A percentile compares a stretch with the other conserved stretches of the same genome.
Evolutionary conservation across 2,888 invertebrate genomes (phyloP).

Genomic region (Netelia virgata): DNA sequence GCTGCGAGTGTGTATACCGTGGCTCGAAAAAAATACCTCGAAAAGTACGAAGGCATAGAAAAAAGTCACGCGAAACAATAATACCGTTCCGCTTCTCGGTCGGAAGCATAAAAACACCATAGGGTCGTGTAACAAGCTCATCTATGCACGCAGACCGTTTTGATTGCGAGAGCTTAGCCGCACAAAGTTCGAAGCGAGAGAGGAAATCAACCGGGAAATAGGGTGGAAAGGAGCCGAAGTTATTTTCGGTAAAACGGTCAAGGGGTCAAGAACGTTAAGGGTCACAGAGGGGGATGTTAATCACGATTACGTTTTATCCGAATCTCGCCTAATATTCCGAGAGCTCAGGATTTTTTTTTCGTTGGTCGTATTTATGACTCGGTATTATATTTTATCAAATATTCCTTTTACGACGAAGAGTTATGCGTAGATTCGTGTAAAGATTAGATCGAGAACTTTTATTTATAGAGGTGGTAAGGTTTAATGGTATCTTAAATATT

Average conservation of each 20-base stretch:
- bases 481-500: too few relatives aligned
- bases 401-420: too few relatives aligned
- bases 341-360: not conserved
- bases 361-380: not conserved
- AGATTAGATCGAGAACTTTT: too few relatives aligned
- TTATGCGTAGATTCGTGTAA: too few relatives aligned
- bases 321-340: constrained; percentile 38
- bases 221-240: not conserved
- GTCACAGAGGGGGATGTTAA: constrained; percentile 14
- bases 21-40: not conserved
- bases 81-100: not conserved
- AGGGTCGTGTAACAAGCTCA: constrained; percentile 10
- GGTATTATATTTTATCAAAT: not conserved
- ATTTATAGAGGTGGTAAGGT: too few relatives aligned
- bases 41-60: constrained; percentile 7
- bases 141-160: not conserved
- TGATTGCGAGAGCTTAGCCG: not conserved
- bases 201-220: not conserved
- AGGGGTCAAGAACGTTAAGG: constrained; percentile 66
- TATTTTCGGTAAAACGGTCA: constrained; percentile 71
- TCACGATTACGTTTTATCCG: constrained; percentile 38
- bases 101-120: constrained; percentile 11
- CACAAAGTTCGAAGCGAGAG: constrained; percentile 18
- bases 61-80: constrained; percentile 51
- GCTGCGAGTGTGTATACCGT: not conserved